Base-by-base conservation (phyloP, 2,888 invertebrate genomes). In the Salticus scenicus region DNA sequence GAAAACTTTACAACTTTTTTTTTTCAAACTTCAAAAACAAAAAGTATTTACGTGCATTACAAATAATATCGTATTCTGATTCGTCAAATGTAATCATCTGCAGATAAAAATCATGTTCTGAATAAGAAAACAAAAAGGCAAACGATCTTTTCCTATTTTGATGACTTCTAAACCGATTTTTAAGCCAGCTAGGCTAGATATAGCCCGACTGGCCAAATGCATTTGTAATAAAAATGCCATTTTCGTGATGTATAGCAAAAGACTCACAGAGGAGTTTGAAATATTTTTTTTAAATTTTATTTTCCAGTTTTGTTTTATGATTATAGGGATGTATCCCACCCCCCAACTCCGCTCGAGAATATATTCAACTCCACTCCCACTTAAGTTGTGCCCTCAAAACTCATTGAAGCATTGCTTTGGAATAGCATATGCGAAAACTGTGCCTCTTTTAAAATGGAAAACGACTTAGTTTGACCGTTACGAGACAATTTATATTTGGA, bases 391-490 rank as follows among this genome's bases (percentile, higher is more conserved):
- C 72, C 77, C 83, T 57, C 83, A 57, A 83, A 83, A 77, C 1
- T 57, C 83, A 83, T 51, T 31, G 83, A 57, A 83, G 77, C 83
- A 73, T 72, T 17, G 28, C 73, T 73, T 67, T 67, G 72, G 31
- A 41, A 77, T 77, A 77, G 83, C 83, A 83, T 83, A 83, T 83
- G 83, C 83, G 83, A 83, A 83, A 82, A 71, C 81, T 69, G 81
- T 47, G 66, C 69, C 69, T 63, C 74, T 73, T 74, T 69, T 69
- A 64, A 82, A 82, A 64, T 75, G 70, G 74, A 81, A 75, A 83
- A 83, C 76, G 70, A 71, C 71, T 77, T 72, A 83, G 51, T 83
- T 73, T 83, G 83, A 83, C 83, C 83, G 77, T 77, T 77, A 51
- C 77, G 67, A 67, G 70, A 83, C 83, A 77, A 83, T 83, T 83